These are phyloP conservation scores for Mycalesis mineus DNA, from an alignment of 2,888 invertebrate genomes.

Conservation along the genomic window DNA sequence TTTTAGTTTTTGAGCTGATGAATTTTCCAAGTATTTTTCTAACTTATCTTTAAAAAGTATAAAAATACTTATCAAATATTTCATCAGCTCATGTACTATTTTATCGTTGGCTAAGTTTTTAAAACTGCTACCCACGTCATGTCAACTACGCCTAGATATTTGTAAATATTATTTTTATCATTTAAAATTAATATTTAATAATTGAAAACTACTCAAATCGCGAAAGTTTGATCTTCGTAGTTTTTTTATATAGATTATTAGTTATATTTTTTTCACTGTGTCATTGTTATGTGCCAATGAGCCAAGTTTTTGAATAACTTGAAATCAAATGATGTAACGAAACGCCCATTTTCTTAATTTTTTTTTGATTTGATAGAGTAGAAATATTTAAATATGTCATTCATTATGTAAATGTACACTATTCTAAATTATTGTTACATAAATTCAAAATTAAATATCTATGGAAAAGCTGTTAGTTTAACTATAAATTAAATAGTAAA, in stretches of 20 bases:
- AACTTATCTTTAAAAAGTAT: neutral
- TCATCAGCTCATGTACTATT: slow-evolving; percentile 15
- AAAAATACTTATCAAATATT: neutral
- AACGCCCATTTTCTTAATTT: slow-evolving; percentile 13
- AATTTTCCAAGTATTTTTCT: neutral
- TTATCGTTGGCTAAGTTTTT: slow-evolving; percentile 41
- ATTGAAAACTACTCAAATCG: slow-evolving; percentile 28
- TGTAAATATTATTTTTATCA: slow-evolving; percentile 48
- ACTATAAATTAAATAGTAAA: neutral
- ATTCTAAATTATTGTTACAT: neutral
- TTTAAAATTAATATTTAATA: slow-evolving; percentile 50
- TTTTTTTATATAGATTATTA: slow-evolving; percentile 40
- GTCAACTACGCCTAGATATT: slow-evolving; percentile 43
- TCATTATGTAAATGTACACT: neutral
- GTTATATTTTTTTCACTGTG: slow-evolving; percentile 53
- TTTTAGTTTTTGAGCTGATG: neutral
- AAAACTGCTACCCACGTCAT: slow-evolving; percentile 44
- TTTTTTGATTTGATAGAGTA: neutral
- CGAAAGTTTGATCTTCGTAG: slow-evolving; percentile 66
- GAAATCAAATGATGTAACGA: slow-evolving; percentile 25
- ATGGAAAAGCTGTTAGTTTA: neutral
- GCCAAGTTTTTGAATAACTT: slow-evolving; percentile 43
- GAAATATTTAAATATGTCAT: neutral
- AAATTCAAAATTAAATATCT: neutral
- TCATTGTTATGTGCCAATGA: slow-evolving; percentile 73